Base-by-base conservation (phyloP, 2,797 vertebrate species). In the Carapus acus region DNA sequence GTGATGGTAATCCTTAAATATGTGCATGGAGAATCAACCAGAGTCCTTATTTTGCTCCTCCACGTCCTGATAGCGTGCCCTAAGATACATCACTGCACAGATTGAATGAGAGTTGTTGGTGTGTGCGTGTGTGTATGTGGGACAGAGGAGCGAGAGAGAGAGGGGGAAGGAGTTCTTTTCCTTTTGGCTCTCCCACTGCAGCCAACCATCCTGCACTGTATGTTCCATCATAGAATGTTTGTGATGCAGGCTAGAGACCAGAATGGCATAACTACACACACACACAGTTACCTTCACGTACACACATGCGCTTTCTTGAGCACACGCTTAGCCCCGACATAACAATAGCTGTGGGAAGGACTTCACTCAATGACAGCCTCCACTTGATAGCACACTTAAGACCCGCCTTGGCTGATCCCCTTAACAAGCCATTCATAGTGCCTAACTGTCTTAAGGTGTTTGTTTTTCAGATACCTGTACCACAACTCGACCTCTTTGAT, bases 101-200 rank as follows among this genome's bases (percentile, higher is more conserved):
- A 56, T 66, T 61, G 22, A 58, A 54, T 33, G 44, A 55, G 34
- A 43, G 3, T 3, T 52, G 37, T 33, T 33, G 9, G 19, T 19
- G 31, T 49, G 12, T 49, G 17, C 36, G 31, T 21, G 17, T 54
- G 40, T 51, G 12, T 48, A 39, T 4, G 33, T 6, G 3, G 8
- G n/a, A 38, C n/a, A 16, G 19, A 41, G 39, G 12, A 19, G 37
- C 18, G 23, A 33, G 24, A 34, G 54, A 31, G 31, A 13, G 39
- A 15, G 27, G 63, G 3, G 13, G 34, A 49, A 48, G 11, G 24
- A 5, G 24, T 27, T 27, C 47, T 2, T 53, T 19, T 39, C 48
- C 36, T 18, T 40, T 58, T 53, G 40, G 41, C 37, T 66, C 43
- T 61, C 77, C 68, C 62, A 67, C 67, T 34, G 59, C 65, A 7